Evolutionary conservation across 1,140 invertebrate genomes (phyloP).

Genomic region (Oscheius sp.): DNA sequence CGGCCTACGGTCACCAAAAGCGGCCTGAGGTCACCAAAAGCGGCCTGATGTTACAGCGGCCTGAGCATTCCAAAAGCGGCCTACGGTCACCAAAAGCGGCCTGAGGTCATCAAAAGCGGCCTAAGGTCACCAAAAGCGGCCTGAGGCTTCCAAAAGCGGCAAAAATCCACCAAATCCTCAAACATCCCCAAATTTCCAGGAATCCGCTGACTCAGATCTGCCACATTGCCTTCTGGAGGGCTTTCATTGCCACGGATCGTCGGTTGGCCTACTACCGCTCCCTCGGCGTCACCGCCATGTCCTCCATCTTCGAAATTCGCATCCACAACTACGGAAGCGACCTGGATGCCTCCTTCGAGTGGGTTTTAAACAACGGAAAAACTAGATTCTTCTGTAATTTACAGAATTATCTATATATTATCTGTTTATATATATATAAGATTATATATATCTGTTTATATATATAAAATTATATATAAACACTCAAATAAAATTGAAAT

Average conservation of each 20-base stretch:
- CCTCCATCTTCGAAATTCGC: slow-evolving; percentile 10
- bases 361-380: background rate
- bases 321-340: background rate
- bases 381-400: too few relatives aligned
- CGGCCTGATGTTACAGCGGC: too few relatives aligned
- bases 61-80: too few relatives aligned
- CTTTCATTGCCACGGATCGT: slow-evolving; percentile 10
- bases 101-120: too few relatives aligned
- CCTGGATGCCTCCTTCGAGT: background rate
- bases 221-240: slow-evolving; percentile 14
- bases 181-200: background rate
- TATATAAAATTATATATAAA: too few relatives aligned
- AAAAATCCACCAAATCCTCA: background rate
- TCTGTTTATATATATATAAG: too few relatives aligned
- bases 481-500: too few relatives aligned
- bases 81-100: too few relatives aligned
- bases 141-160: background rate
- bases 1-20: too few relatives aligned
- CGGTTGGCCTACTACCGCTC: background rate
- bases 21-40: too few relatives aligned
- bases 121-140: background rate
- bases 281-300: background rate
- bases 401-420: too few relatives aligned
- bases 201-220: slow-evolving; percentile 4
- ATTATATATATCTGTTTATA: too few relatives aligned